Base-by-base conservation (phyloP, 1,140 invertebrate species). In the Aphidius ervi region DNA sequence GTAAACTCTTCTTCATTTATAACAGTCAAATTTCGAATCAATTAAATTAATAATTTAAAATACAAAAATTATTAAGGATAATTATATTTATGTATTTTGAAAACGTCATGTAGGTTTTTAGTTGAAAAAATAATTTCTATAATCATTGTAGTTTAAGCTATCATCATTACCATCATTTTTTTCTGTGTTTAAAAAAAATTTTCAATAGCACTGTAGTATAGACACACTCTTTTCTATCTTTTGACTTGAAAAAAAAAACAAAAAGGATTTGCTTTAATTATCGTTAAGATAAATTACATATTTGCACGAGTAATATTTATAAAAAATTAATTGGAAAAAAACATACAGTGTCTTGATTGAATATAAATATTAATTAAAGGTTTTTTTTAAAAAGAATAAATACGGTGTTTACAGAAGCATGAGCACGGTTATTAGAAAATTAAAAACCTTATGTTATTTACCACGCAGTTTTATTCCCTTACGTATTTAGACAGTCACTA, bases 391-490 rank as follows among this genome's bases (percentile, higher is more conserved):
- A n/a, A n/a, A n/a, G n/a, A 16, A 16, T 16, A 16, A 1, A 0
- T 16, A 69, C 56, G 45, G 7, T 9, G 23, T 31, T 31, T 31
- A 31, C 23, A 61, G 37, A 63, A 72, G 71, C 71, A 76, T 72
- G 69, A 72, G 72, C 69, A 75, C 73, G 68, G 67, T 62, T 72
- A 67, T 72, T 64, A 58, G 43, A 67, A 61, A 56, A 39, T 62
- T 4, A 54, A 54, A 67, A 66, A 48, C 66, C 64, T 67, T 63
- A 68, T 70, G 52, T 41, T 78, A 77, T 74, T 78, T 66, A 76
- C 57, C 65, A 76, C 61, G 67, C 72, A 75, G 72, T 80, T 80
- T 64, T 80, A 70, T 80, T 80, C 76, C 64, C 75, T 77, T 70
- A 79, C 60, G 23, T 31, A 31, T 31, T 77, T 69, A 80, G 78